A percentile compares a stretch with the other conserved stretches of the same genome.
Conservation (phyloP, 2,113 vertebrate species). For the Octodon degus region DNA sequence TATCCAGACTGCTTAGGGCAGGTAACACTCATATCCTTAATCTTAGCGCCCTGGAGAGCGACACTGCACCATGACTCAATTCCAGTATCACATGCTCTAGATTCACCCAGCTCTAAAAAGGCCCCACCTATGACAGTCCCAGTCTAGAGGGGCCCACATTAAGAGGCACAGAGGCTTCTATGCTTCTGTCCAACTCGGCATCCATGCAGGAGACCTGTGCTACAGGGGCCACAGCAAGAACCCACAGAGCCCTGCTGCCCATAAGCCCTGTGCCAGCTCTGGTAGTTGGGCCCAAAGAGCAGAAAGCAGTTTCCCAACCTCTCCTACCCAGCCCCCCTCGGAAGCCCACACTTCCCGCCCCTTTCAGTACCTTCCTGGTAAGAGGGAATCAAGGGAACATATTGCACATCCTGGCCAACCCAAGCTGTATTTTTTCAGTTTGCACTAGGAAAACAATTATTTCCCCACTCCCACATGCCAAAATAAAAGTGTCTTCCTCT, state of each 20-base stretch:
- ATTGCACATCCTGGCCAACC: background rate
- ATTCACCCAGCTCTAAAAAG: background rate
- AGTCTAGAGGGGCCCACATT: background rate
- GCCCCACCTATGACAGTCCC: background rate
- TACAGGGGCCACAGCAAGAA: background rate
- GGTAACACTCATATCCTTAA: too few relatives aligned
- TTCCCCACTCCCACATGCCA: background rate
- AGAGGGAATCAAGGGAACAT: background rate
- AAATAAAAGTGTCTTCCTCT: background rate
- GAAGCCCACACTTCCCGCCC: background rate
- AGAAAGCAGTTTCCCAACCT: background rate
- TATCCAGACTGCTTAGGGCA: too few relatives aligned
- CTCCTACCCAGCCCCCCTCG: background rate
- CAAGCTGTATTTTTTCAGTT: background rate
- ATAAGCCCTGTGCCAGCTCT: background rate
- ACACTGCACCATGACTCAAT: background rate
- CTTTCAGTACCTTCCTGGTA: background rate
- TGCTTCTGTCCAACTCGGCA: background rate
- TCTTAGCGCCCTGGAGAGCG: too few relatives aligned
- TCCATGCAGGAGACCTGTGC: background rate
- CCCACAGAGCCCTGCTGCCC: background rate
- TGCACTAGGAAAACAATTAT: background rate
- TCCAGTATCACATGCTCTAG: background rate
- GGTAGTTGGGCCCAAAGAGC: background rate
- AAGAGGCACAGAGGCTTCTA: background rate